Base-by-base conservation (phyloP, 1,140 invertebrate species). In the Geopemphigus sp. region DNA sequence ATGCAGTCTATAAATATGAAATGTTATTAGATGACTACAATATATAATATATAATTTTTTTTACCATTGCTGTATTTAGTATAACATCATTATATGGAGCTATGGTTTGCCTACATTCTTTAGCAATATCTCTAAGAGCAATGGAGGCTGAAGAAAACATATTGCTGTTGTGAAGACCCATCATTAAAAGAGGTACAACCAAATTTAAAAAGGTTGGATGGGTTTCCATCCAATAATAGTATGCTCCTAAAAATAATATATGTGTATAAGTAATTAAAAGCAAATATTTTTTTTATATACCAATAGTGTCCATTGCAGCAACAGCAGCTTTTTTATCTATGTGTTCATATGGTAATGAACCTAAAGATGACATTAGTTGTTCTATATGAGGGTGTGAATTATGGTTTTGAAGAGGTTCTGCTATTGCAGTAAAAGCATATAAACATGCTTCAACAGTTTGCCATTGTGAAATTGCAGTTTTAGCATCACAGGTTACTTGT, bases 91-190 rank as follows among this genome's bases (percentile, higher is more conserved):
- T 91, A 82, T 91, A 92, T 0, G 92, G 91, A 61, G 88, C 87
- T 29, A 97, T 86, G 83, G 90, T 88, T 8, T 88, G 84, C 80
- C 89, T 88, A 84, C 94, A 95, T 84, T 95, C 94, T 24, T 90
- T 86, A 4, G 92, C 91, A 29, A 97, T 89, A 83, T 96, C 94
- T 84, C 95, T 94, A 1, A 97, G 86, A 5, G 95, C 94, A 85
- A 96, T 90, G 15, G 94, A 95, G 0, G 95, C 94, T 74, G 90
- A 88, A 2, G 90, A 88, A 1, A 92, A 78, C 74, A 78, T 78
- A 29, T 78, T 61, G 29, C 22, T 78, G 61, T 78, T 78, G 24
- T 78, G 57, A 12, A 78, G 74, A 26, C 74, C 74, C 45, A 63
- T 78, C 74, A 78, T 78, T 26, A 78, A 19, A 17, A 78, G 74